These are phyloP conservation scores for Scrobipalpa costella DNA, from an alignment of 2,888 invertebrate species.

Conservation along the genomic window DNA sequence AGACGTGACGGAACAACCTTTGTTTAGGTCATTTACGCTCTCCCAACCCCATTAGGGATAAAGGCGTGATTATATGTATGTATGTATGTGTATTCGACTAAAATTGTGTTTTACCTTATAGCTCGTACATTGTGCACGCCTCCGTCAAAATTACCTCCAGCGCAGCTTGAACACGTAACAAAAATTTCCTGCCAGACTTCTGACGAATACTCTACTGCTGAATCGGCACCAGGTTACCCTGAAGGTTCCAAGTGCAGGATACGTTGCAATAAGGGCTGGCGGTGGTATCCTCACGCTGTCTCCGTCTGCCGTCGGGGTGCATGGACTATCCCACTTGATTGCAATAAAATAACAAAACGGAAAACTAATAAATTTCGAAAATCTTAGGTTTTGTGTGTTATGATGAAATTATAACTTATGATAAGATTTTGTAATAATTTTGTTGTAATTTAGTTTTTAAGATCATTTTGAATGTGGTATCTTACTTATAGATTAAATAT, in stretches of 20 bases:
- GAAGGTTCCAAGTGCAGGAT: slow-evolving; percentile 68
- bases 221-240: slow-evolving; percentile 43
- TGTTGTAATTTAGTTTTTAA: too few relatives aligned
- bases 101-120: slow-evolving; percentile 32
- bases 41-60: too few relatives aligned
- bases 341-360: slow-evolving; percentile 34
- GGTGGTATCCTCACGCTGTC: slow-evolving; percentile 45
- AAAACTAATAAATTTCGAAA: not conserved
- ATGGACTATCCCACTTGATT: slow-evolving; percentile 60
- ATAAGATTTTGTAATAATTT: too few relatives aligned
- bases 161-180: slow-evolving; percentile 56
- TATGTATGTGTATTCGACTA: too few relatives aligned
- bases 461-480: too few relatives aligned
- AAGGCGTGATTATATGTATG: too few relatives aligned
- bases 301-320: slow-evolving; percentile 60
- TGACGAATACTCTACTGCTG: slow-evolving; percentile 43
- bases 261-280: slow-evolving; percentile 59
- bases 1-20: too few relatives aligned
- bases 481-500: too few relatives aligned
- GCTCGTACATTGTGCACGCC: slow-evolving; percentile 63
- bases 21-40: too few relatives aligned
- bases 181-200: slow-evolving; percentile 55
- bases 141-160: too few relatives aligned
- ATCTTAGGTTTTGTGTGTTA: not conserved
- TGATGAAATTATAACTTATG: too few relatives aligned